Conservation (phyloP, 1,140 invertebrate genomes). For the Amphibalanus amphitrite region DNA sequence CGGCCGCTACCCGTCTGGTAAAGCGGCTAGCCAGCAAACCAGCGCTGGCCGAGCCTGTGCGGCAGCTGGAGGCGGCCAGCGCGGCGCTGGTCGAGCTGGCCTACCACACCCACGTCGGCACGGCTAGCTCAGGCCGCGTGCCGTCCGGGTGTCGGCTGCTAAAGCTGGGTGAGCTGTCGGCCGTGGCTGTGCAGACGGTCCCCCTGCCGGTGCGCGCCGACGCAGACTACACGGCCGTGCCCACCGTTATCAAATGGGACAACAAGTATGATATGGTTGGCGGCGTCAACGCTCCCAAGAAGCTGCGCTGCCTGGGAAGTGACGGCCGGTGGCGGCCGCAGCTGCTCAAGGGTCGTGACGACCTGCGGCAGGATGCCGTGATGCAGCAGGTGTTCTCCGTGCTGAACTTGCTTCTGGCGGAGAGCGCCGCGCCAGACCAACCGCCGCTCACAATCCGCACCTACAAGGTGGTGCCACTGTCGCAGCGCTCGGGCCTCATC, state of each 20-base stretch:
- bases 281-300: conserved; percentile 77
- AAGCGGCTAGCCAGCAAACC: conserved; percentile 23
- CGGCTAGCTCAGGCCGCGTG: conserved; percentile 14
- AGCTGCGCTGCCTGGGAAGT: conserved; percentile 55
- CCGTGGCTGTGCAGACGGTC: conserved; percentile 43
- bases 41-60: conserved; percentile 22
- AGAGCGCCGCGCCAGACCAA: conserved; percentile 50
- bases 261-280: conserved; percentile 48
- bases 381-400: conserved; percentile 63
- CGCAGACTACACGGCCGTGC: conserved; percentile 36
- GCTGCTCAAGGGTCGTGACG: conserved; percentile 80
- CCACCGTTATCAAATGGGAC: conserved; percentile 33
- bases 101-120: conserved; percentile 20
- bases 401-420: conserved; percentile 34
- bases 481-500: conserved; percentile 66
- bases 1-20: conserved; percentile 23
- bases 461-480: conserved; percentile 70
- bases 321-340: conserved; percentile 55
- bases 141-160: conserved; percentile 8
- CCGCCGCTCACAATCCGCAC: conserved; percentile 60
- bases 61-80: conserved; percentile 32
- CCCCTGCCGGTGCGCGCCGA: conserved; percentile 39
- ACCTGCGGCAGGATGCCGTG: conserved; percentile 84
- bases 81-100: conserved; percentile 35
- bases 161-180: conserved; percentile 19